A percentile compares a stretch with the other conserved stretches of the same genome.
phyloP scores from a whole-genome alignment of 2,888 invertebrate species.

The Catocala fraxini region DNA sequence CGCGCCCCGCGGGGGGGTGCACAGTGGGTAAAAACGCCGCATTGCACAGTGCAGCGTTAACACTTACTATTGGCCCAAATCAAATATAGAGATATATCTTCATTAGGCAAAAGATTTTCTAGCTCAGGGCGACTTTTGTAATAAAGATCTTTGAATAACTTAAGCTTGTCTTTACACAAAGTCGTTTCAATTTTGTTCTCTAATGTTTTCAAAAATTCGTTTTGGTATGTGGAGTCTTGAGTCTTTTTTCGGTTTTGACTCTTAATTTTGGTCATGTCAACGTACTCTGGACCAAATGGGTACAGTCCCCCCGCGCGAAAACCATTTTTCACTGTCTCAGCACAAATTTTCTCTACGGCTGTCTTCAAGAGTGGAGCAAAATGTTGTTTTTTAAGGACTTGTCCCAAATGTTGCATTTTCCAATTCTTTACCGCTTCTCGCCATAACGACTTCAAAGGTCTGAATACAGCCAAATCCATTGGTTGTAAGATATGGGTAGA shows the following conservation, averaged over 20 bases:
- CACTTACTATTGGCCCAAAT: slow-evolving; percentile 15
- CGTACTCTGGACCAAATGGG: slow-evolving; percentile 5
- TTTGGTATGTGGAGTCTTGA: slow-evolving; percentile 2
- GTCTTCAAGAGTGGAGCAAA: no score
- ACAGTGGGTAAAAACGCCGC: no score
- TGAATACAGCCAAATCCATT: no score
- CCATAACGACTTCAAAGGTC: no score
- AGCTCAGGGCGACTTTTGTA: slow-evolving; percentile 5
- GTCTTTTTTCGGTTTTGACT: slow-evolving; percentile 9
- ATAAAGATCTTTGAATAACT: slow-evolving; percentile 12
- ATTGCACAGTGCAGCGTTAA: no score
- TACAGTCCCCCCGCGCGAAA: slow-evolving; percentile 2
- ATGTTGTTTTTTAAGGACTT: no score
- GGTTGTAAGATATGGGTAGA: no score
- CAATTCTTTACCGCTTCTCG: no score
- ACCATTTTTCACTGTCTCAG: no score
- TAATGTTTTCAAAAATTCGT: slow-evolving; percentile 7
- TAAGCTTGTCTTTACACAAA: background rate
- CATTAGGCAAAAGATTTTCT: slow-evolving; percentile 3
- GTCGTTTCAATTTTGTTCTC: slow-evolving; percentile 3
- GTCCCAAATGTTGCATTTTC: no score
- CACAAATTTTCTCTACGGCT: background rate
- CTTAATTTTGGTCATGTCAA: slow-evolving; percentile 7
- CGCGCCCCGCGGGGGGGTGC: no score
- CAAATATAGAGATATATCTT: slow-evolving; percentile 17